Base-by-base conservation (phyloP, 1,140 invertebrate genomes). In the Anastrepha ludens region DNA sequence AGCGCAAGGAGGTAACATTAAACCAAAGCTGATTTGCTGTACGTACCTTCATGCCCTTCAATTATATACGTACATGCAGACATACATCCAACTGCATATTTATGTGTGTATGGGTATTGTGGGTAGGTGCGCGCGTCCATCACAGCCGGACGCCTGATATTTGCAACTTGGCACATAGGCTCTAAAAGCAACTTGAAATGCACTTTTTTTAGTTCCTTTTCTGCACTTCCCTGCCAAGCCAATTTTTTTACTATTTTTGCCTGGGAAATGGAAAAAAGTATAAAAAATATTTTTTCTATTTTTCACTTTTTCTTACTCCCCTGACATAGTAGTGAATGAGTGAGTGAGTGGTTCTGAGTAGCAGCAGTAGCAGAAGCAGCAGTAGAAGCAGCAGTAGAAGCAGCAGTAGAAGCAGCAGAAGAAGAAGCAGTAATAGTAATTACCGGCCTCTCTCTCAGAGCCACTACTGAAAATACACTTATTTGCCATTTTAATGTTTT, bases 1-100 rank as follows among this genome's bases (percentile, higher is more conserved):
- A 90, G 89, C 90, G 89, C 89, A 88, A 90, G 90, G 89, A 89
- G 90, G 90, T 90, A 90, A 90, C 88, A 90, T 89, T 86, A 88
- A 88, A 87, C 47, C 74, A 50, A 81, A 81, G 74, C 74, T 81
- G 17, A 81, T 81, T 81, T 81, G 47, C 20, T n/a, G 15, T 81
- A 55, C 41, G 15, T 81, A 55, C n/a, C 55, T n/a, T 8, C 44
- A 81, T 81, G 47, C 47, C 74, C 74, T 81, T 81, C 74, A 81
- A 81, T 81, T 81, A 67, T n/a, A 62, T 15, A 55, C 74, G 44
- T 50, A 55, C 50, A 67, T 67, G 50, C 44, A n/a, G 8, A 6
- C 47, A 29, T 67, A 67, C n/a, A 17, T 17, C 44, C 11, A 9
- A 78, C 17, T 74, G 15, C 8, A n/a, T 58, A 29, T 55, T 2